Evolutionary conservation across 2,113 vertebrate genomes (phyloP).

Genomic region (Aix galericulata): DNA sequence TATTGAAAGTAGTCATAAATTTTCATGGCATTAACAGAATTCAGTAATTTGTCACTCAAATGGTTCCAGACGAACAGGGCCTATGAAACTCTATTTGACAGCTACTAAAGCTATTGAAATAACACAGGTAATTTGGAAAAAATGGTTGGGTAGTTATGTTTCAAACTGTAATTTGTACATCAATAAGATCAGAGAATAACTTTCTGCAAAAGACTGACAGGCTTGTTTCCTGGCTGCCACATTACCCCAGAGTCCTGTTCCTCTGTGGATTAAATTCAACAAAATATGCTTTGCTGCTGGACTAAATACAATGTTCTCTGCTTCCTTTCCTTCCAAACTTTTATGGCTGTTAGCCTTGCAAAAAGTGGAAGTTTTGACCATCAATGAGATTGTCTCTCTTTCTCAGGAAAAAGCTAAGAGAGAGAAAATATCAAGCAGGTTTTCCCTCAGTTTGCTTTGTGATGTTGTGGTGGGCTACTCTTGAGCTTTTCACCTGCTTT

Average conservation of each 20-base stretch:
- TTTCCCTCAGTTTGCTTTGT: background rate
- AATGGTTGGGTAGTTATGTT: background rate
- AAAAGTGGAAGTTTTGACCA: background rate
- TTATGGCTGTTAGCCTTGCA: background rate
- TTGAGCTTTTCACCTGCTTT: background rate
- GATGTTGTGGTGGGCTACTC: background rate
- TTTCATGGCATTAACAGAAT: constrained; percentile 44
- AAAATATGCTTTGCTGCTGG: background rate
- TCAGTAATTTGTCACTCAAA: constrained; percentile 42
- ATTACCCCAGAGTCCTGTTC: background rate
- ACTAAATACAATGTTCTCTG: background rate
- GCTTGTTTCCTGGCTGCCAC: background rate
- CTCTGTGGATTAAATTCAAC: background rate
- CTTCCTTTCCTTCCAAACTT: background rate
- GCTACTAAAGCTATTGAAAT: constrained; percentile 1
- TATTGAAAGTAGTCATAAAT: constrained; percentile 56
- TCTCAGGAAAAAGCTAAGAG: background rate
- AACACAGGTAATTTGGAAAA: background rate
- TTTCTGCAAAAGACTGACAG: background rate
- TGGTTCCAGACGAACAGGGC: background rate
- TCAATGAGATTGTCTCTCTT: background rate
- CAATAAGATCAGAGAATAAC: background rate
- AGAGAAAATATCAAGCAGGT: background rate
- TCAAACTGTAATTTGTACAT: background rate
- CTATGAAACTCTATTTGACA: background rate